Evolutionary conservation across 2,797 vertebrate genomes (phyloP), one percentile per base, ranked within the genome.

Genomic region (Tangara arthus): DNA sequence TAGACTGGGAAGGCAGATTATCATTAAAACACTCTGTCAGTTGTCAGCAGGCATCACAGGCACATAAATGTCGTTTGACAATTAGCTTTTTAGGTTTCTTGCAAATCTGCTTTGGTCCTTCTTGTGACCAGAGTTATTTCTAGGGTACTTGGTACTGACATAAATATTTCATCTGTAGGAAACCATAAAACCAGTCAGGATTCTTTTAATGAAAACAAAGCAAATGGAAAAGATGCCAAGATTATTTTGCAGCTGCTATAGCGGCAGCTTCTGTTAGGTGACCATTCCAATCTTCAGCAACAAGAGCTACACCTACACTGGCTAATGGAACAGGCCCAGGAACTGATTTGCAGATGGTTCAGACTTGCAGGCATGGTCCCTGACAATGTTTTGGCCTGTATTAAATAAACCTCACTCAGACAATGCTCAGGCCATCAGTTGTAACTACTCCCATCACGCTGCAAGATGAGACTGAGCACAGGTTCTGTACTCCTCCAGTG

Each of bases 201-300:
- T 34, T 32, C n/a, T 56, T 70, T 55, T 17, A 44, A 30, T 26
- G 24, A 39, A 73, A 83, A 87, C 6, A 50, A 76, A 76, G 9
- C 15, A 52, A 76, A 37, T 12, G 8, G 39, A 65, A 44, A 50
- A 78, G 5, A 24, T 72, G 34, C 15, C 44, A 28, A 39, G 22
- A 41, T 77, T 50, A 55, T 41, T 77, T 53, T 57, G 34, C 34
- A 42, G 21, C 17, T 61, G 53, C 63, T 60, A 34, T 32, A 21
- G 55, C n/a, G 1, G 0, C 8, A 42, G 0, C 8, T 56, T 3
- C 32, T 57, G 24, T 34, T 47, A 28, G 16, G 27, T 44, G 50
- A 34, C 18, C 16, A 30, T 39, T 70, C 15, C n/a, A 22, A 18
- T 37, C 37, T 82, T 80, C 63, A 65, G 42, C 50, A 64, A 6